A percentile compares a stretch with the other conserved stretches of the same genome.
These are phyloP conservation scores for Tyrophagus putrescentiae DNA, from an alignment of 1,140 invertebrate species.

Conservation along the genomic window DNA sequence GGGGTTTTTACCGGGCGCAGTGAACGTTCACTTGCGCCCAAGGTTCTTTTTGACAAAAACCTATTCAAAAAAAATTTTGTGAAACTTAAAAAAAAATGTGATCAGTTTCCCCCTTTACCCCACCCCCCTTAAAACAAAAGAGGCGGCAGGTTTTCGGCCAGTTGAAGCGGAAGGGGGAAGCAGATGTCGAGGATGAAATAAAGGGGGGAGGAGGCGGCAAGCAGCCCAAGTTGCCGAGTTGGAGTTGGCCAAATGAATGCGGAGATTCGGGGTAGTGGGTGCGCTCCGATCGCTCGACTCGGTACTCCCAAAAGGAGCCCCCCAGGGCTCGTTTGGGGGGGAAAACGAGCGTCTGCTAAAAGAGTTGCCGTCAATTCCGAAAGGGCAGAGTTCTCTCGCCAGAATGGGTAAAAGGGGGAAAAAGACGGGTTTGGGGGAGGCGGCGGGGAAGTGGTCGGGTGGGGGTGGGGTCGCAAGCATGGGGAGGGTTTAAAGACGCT, in stretches of 20 bases:
- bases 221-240: no score
- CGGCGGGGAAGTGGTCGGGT: no score
- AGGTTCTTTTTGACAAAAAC: no score
- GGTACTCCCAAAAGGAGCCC: constrained; percentile 4
- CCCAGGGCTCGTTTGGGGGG: no score
- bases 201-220: neutral
- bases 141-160: neutral
- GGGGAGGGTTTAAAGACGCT: no score
- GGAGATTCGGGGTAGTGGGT: constrained; percentile 15
- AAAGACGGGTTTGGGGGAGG: no score
- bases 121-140: constrained; percentile 8
- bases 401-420: neutral
- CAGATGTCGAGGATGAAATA: neutral
- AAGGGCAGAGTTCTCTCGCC: neutral
- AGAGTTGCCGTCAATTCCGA: neutral
- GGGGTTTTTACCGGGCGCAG: constrained; percentile 8
- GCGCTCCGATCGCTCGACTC: neutral
- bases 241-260: constrained; percentile 2
- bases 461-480: no score
- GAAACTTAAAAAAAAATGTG: neutral
- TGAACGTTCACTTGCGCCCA: neutral
- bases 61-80: no score
- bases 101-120: neutral
- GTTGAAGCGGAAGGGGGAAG: constrained; percentile 13
- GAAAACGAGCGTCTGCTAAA: no score